Percentiles rank a stretch among this genome's conserved stretches.
Evolutionary conservation across 2,113 vertebrate species (phyloP).

Genomic region (Myocastor coypus): DNA sequence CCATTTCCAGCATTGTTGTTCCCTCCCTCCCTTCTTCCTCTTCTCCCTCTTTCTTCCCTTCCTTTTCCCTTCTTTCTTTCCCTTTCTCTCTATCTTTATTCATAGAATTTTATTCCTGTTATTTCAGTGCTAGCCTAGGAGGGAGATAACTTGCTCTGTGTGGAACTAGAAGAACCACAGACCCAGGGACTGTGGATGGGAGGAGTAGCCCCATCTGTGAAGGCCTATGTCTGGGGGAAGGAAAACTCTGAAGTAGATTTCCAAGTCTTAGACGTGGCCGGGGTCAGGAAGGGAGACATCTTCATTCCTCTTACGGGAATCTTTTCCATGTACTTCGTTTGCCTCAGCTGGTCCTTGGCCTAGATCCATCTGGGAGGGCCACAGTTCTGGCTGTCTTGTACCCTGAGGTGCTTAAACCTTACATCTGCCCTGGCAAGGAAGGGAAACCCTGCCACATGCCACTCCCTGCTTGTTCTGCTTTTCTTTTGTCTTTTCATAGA

Average conservation of each 20-base stretch:
- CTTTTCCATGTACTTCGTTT: fast-evolving
- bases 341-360: background rate
- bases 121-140: no score
- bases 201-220: background rate
- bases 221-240: background rate
- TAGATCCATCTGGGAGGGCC: background rate
- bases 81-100: background rate
- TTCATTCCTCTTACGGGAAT: background rate
- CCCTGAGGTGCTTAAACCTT: background rate
- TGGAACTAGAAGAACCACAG: background rate
- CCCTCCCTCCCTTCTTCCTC: background rate
- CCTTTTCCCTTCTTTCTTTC: background rate
- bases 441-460: fast-evolving
- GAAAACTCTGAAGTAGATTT: background rate
- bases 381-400: background rate
- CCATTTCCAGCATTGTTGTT: background rate
- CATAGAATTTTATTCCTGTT: background rate
- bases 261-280: background rate
- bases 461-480: fast-evolving
- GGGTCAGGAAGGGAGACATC: background rate
- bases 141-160: background rate
- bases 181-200: background rate
- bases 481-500: background rate
- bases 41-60: background rate
- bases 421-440: background rate